Conservation (phyloP, 2,888 invertebrate genomes). For the Chydorus sphaericus region DNA sequence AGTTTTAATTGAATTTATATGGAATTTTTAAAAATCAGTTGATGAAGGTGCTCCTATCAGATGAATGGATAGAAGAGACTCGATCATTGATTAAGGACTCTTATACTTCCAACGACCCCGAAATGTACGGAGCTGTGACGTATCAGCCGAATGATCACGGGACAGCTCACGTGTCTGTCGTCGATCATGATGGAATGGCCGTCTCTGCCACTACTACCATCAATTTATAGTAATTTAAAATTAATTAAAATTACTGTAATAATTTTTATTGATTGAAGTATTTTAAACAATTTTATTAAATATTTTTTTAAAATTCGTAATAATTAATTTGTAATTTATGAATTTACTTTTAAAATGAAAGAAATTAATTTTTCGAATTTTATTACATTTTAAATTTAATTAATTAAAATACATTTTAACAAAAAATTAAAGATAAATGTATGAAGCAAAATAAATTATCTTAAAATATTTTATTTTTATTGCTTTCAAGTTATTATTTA, state of each 20-base stretch:
- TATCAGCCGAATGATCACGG: constrained; percentile 51
- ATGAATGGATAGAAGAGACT: constrained; percentile 40
- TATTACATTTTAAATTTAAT: too few relatives aligned
- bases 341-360: too few relatives aligned
- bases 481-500: too few relatives aligned
- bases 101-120: constrained; percentile 46
- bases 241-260: background rate
- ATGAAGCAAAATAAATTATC: too few relatives aligned
- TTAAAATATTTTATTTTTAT: too few relatives aligned
- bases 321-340: too few relatives aligned
- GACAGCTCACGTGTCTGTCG: constrained; percentile 76
- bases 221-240: constrained; percentile 59
- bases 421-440: too few relatives aligned
- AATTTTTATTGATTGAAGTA: background rate
- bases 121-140: constrained; percentile 55
- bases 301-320: too few relatives aligned
- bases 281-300: too few relatives aligned
- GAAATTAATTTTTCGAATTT: too few relatives aligned
- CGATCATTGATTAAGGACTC: constrained; percentile 47
- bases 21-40: constrained; percentile 33
- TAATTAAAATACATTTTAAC: too few relatives aligned
- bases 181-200: constrained; percentile 76
- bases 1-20: background rate
- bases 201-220: constrained; percentile 83
- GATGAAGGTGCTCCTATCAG: constrained; percentile 45